Evolutionary conservation across 2,797 vertebrate species (phyloP), one percentile per base, ranked within the genome.

Genomic region (Podarcis lilfordi): DNA sequence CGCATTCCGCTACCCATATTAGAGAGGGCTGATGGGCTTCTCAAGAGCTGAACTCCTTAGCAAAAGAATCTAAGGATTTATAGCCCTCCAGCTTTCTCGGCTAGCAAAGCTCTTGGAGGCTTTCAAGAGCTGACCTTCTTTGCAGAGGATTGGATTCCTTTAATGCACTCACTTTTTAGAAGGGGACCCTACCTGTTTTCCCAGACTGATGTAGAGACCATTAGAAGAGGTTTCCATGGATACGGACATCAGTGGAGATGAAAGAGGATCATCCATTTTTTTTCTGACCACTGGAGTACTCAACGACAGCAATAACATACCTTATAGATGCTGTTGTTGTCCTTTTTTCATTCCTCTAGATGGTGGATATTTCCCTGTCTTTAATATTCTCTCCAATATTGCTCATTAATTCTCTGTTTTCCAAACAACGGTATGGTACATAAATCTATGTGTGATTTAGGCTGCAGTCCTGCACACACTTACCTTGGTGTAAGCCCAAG

Each of bases 191-290:
- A 96, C 96, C 95, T 96, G 93, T 93, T 96, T 96, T 93, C 89
- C 93, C 78, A 92, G 87, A 86, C 92, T 94, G 88, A 95, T 95
- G 91, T 78, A 91, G 74, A 91, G 92, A 94, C 90, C 95, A 91
- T 95, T 96, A 96, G 93, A 95, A 95, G 82, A 76, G 29, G 96
- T 97, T 96, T 96, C 96, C 95, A 96, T 96, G 96, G 96, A 96
- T 96, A 95, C 94, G 6, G 71, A 93, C 92, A 91, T 93, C 90
- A 92, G 76, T 93, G 86, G 89, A 88, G 95, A 95, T 92, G 92
- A 95, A 94, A 94, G 91, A 95, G 9, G 64, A 87, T 82, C 94
- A 92, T 95, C 91, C 93, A 96, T 87, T 95, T 96, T 87, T 95
- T 96, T 96, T 95, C 94, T 96, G 95, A 94, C 91, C 93, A 95